These are phyloP conservation scores for Palythoa heliodiscus DNA, from an alignment of 92 coral and sea anemone genomes.

Conservation along the genomic window DNA sequence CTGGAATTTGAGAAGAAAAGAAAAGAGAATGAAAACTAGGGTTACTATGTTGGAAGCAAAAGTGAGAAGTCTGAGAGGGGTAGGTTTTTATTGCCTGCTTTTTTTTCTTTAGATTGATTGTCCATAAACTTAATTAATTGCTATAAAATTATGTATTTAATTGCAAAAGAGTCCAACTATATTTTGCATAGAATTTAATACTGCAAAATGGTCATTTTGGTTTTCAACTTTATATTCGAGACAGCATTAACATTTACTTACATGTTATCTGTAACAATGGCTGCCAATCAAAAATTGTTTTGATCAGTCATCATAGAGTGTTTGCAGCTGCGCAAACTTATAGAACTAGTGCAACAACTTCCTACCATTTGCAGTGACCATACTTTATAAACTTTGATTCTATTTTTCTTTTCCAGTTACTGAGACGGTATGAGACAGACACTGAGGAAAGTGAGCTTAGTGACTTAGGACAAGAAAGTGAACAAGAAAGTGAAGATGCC, in stretches of 20 bases:
- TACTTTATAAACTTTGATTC: background rate
- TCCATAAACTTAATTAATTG: background rate
- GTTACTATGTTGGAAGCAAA: background rate
- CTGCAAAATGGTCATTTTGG: too few relatives aligned
- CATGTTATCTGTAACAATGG: too few relatives aligned
- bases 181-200: too few relatives aligned
- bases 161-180: background rate
- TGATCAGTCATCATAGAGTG: too few relatives aligned
- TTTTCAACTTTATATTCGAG: too few relatives aligned
- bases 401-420: background rate
- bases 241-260: too few relatives aligned
- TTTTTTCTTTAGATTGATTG: background rate
- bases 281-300: too few relatives aligned
- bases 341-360: too few relatives aligned
- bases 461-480: background rate
- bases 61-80: background rate
- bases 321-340: too few relatives aligned
- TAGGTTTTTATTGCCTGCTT: background rate
- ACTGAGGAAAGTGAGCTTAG: background rate
- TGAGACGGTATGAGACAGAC: background rate
- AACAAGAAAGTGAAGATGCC: background rate
- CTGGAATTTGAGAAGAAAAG: background rate
- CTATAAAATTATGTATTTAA: background rate
- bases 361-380: background rate
- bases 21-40: background rate